phyloP scores from a whole-genome alignment of 2,797 vertebrate species.

The Protosalanx chinensis region DNA sequence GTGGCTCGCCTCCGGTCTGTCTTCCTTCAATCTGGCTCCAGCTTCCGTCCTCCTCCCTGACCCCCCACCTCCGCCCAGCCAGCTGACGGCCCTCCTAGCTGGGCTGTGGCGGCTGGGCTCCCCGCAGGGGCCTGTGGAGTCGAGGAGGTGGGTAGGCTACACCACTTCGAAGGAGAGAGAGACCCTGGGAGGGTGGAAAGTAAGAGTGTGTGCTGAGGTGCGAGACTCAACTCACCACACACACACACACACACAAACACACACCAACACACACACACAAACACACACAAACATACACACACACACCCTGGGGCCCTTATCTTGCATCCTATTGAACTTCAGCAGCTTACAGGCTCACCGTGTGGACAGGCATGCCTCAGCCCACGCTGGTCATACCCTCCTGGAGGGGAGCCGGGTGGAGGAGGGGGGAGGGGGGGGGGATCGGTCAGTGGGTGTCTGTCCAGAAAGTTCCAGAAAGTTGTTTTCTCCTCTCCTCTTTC shows the following conservation, averaged over 20 bases:
- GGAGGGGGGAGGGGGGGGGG: neutral
- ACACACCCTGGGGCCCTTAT: constrained; percentile 3
- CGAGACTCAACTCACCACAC: too few species aligned
- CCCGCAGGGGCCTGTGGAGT: too few species aligned
- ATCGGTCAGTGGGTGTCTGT: constrained; percentile 17
- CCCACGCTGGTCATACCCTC: constrained; percentile 35
- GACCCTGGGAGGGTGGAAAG: too few species aligned
- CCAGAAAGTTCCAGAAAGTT: constrained; percentile 37
- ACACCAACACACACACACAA: too few species aligned
- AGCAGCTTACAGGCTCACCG: constrained; percentile 50
- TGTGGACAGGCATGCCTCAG: constrained; percentile 35
- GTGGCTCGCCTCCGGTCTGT: neutral
- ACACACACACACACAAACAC: too few species aligned
- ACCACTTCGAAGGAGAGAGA: too few species aligned
- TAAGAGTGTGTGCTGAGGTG: too few species aligned
- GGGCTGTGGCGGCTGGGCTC: neutral
- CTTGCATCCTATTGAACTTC: constrained; percentile 36
- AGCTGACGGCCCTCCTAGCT: too few species aligned
- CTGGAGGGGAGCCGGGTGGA: neutral
- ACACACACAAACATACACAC: neutral
- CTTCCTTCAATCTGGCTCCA: neutral
- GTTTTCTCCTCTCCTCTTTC: constrained; percentile 42
- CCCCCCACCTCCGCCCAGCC: too few species aligned
- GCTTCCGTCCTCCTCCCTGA: neutral
- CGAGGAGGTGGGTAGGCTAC: neutral